Base-by-base conservation (phyloP, 2,888 invertebrate species). In the Tineola bisselliella region DNA sequence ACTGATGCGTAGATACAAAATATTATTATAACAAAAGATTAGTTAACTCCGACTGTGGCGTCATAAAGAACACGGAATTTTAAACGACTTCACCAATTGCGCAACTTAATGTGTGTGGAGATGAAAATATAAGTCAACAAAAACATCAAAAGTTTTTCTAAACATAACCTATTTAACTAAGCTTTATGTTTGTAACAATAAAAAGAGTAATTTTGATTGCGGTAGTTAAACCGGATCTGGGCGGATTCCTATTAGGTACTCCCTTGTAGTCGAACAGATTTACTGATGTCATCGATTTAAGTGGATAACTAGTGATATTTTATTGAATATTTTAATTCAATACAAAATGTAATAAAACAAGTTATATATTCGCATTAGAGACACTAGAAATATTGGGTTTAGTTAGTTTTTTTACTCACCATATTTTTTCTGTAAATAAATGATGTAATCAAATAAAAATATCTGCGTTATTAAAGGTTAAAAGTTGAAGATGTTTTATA, bases 181-280 rank as follows among this genome's bases (percentile, higher is more conserved):
- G 48, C 13, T 54, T 54, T 54, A 54, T 52, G 52, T 13, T 54
- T 54, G 12, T 18, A 25, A 25, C 17, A 54, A 54, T 54, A 54
- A 54, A 54, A 54, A 18, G 5, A 25, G 48, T 48, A 48, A 48
- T 48, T 54, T 54, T 54, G 75, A 77, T 79, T 71, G 73, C 71
- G 75, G 73, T n/a, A 25, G 25, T 25, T 77, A 77, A 78, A 78
- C 81, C 84, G 81, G 82, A 82, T 82, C 81, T 81, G 79, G 82
- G 80, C 75, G 71, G 59, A 15, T 48, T 25, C 25, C 25, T 25
- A 25, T 25, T 25, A 25, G 15, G 19, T 15, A 54, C 25, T 17
- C 48, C 18, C 48, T 19, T 18, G 65, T 72, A 67, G 67, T 72
- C 72, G 66, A 70, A 77, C 77, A 72, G 25, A 78, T 77, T 76